Percentiles rank a stretch among this genome's conserved stretches.
phyloP scores from a whole-genome alignment of 2,113 vertebrate species.

The Microcebus griseorufus region DNA sequence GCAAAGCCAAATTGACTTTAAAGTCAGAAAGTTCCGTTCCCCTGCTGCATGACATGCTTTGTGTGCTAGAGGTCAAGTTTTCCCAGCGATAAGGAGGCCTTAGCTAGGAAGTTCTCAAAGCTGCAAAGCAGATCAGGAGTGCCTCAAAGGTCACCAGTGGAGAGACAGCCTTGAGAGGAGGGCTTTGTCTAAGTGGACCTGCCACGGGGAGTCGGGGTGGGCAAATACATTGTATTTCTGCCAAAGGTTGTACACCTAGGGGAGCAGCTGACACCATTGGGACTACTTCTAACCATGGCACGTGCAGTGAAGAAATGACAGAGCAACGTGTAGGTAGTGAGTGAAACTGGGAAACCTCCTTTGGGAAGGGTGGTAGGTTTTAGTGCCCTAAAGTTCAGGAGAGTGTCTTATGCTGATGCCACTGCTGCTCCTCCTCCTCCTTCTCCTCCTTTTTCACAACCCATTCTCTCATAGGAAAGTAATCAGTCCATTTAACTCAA shows the following conservation, averaged over 20 bases:
- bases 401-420: rapidly evolving
- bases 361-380: background rate
- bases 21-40: background rate
- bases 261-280: background rate
- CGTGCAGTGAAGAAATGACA: rapidly evolving
- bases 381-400: background rate
- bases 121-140: background rate
- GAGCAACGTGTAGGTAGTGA: conserved; percentile 35
- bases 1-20: conserved; percentile 38
- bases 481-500: background rate
- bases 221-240: conserved; percentile 60
- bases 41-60: conserved; percentile 18
- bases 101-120: conserved; percentile 73
- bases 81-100: conserved; percentile 70
- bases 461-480: background rate
- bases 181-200: conserved; percentile 62
- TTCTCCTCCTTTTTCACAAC: background rate
- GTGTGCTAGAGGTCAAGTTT: conserved; percentile 73
- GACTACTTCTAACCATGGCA: background rate
- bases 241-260: conserved; percentile 54
- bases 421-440: background rate
- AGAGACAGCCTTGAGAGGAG: conserved; percentile 71
- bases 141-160: conserved; percentile 57
- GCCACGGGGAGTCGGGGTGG: conserved; percentile 49
- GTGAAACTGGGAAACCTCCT: background rate